Evolutionary conservation across 2,888 invertebrate genomes (phyloP), one percentile per base, ranked within the genome.

Genomic region (Azorinus chamasolen): DNA sequence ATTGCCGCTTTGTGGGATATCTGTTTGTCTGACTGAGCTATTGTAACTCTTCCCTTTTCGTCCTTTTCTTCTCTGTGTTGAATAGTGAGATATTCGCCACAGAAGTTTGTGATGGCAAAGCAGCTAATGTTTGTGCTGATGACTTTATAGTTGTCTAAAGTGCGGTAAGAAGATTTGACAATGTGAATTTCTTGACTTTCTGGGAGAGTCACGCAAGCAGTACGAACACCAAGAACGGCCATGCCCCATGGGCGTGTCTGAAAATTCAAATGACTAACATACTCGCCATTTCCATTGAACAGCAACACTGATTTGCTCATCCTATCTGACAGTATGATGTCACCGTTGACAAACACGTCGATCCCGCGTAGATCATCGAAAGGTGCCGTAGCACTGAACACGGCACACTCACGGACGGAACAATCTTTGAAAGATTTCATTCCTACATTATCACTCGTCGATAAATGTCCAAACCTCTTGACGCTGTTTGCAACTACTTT

Each of bases 331-430:
- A 71, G 55, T n/a, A 77, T 46, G 14, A 77, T 55, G 22, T 77
- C 77, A 1, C 71, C 77, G 27, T 77, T 72, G 10, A 51, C 68
- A 64, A 77, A 77, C 14, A 72, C 45, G 46, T 77, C 77, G 0
- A 72, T 68, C 10, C 66, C 63, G 53, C 77, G 48, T 5, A 77
- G 54, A 59, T 77, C 77, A 25, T 77, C 77, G 27, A 71, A 77
- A 0, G 77, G 72, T 0, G 68, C 32, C 24, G 54, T 62, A 0
- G 77, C 77, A 12, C 77, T 68, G 25, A 77, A 68, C 10, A 77
- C 68, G 8, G 51, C 72, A 2, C 63, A 72, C 37, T 77, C 71
- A 12, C 77, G 50, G n/a, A 72, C 45, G 0, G 68, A 51, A 12
- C 62, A 18, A 22, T 63, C 54, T n/a, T 55, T 37, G 53, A 77